Evolutionary conservation across 92 coral and sea anemone genomes (phyloP).

Genomic region (Porites lobata): DNA sequence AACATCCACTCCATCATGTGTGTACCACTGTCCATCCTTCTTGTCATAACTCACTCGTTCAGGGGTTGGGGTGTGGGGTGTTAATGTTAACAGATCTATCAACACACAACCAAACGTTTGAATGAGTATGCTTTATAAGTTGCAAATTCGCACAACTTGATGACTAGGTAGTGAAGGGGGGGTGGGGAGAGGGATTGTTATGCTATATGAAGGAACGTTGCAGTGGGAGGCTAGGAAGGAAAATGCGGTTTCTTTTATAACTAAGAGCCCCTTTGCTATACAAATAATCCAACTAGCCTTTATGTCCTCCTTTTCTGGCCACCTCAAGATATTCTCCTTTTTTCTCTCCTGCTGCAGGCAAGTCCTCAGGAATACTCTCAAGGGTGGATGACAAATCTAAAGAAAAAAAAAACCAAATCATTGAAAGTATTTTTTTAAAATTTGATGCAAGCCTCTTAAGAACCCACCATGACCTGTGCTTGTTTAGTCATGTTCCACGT

Average conservation of each 20-base stretch:
- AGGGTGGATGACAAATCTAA: conserved; percentile 5
- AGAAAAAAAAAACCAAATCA: not conserved
- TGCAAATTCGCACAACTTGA: not conserved
- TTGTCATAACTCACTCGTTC: conserved; percentile 58
- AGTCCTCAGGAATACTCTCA: conserved; percentile 24
- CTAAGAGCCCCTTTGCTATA: not conserved
- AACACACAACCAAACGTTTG: not conserved
- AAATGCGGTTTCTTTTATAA: not conserved
- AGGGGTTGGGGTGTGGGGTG: conserved; percentile 27
- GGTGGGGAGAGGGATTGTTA: too few species aligned
- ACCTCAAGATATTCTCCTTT: conserved; percentile 39
- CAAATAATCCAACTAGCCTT: conserved; percentile 11
- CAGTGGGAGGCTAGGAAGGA: too few species aligned
- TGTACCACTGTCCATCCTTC: conserved; percentile 72
- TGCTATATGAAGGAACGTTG: too few species aligned
- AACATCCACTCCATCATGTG: conserved; percentile 63
- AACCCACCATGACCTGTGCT: not conserved
- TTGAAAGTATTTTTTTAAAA: not conserved
- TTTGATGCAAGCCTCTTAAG: not conserved
- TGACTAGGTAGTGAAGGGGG: too few species aligned
- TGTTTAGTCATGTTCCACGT: too few species aligned
- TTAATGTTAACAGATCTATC: conserved; percentile 51
- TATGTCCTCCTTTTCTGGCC: conserved; percentile 55
- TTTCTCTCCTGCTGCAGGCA: conserved; percentile 27
- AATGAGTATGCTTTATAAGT: too few species aligned